Conservation (phyloP, 2,888 invertebrate genomes). For the Melangyna quadrimaculata region DNA sequence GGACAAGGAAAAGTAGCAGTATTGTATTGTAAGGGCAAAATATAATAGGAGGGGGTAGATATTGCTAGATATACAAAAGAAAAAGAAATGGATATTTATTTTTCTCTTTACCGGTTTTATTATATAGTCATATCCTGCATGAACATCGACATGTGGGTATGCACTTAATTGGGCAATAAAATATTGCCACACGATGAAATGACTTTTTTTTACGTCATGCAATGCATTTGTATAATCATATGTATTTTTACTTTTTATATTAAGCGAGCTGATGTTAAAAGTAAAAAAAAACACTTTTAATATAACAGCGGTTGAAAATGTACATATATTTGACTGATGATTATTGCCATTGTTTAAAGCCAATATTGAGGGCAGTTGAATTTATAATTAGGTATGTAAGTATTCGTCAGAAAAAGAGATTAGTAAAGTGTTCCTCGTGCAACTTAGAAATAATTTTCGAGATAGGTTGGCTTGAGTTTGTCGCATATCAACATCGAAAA, state of each 20-base stretch:
- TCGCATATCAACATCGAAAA: no score
- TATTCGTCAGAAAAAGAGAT: no score
- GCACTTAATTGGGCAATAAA: slow-evolving; percentile 69
- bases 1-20: slow-evolving; percentile 23
- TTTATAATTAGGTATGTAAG: no score
- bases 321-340: neutral
- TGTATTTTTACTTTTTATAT: neutral
- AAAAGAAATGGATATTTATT: slow-evolving; percentile 59
- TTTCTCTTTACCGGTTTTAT: slow-evolving; percentile 62
- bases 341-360: neutral
- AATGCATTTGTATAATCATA: slow-evolving; percentile 19
- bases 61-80: slow-evolving; percentile 25
- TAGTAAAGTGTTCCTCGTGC: no score
- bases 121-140: slow-evolving; percentile 63
- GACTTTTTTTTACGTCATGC: slow-evolving; percentile 41
- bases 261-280: neutral
- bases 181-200: slow-evolving; percentile 50
- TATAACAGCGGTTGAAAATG: neutral
- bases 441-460: no score
- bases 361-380: neutral
- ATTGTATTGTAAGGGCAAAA: slow-evolving; percentile 27
- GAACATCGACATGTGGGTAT: slow-evolving; percentile 63
- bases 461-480: no score
- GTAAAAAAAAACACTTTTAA: neutral
- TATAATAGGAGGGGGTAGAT: neutral